Base-by-base conservation (phyloP, 2,113 vertebrate species). In the Notarius quadriscutis region DNA sequence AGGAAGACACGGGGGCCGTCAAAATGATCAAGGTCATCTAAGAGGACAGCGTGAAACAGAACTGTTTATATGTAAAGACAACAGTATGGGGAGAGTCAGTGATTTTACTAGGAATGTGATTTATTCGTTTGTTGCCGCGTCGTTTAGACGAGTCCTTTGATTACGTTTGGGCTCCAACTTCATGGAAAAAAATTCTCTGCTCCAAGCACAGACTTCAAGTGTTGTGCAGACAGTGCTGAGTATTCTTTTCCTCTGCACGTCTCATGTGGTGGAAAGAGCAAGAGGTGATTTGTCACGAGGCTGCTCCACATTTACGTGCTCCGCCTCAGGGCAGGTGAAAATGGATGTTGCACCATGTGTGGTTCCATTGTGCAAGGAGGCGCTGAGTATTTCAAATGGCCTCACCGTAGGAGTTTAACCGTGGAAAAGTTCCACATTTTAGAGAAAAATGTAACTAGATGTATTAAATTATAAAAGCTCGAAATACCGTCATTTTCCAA, bases 261-360 rank as follows among this genome's bases (percentile, higher is more conserved):
- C 84, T 69, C 62, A n/a, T 65, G 48, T 41, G n/a, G 17, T 58
- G 78, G 75, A 86, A 86, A 69, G 63, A 69, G 51, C 62, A n/a
- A 57, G 75, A 69, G 72, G 74, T 67, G 85, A 80, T 80, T 55
- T 20, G 75, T 80, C 62, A 86, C 22, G 15, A 63, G 17, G 75
- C 60, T 34, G 74, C 10, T 67, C 48, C 48, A 55, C 62, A 41
- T 86, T 79, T 67, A 86, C 50, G 27, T 22, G 60, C 50, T 30
- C 48, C n/a, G 48, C 75, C 60, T 86, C 17, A 5, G 77, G 48
- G 48, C 75, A 80, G 85, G 85, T 80, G 58, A 30, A 86, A 65
- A 63, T 63, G 84, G 74, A 86, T 63, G 41, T 7, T 79, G 84
- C 58, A 67, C 71, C 25, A 63, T 60, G 67, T 69, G 81, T 83